Conservation (phyloP, 2,888 invertebrate genomes). For the Tuberolachnus salignus region DNA sequence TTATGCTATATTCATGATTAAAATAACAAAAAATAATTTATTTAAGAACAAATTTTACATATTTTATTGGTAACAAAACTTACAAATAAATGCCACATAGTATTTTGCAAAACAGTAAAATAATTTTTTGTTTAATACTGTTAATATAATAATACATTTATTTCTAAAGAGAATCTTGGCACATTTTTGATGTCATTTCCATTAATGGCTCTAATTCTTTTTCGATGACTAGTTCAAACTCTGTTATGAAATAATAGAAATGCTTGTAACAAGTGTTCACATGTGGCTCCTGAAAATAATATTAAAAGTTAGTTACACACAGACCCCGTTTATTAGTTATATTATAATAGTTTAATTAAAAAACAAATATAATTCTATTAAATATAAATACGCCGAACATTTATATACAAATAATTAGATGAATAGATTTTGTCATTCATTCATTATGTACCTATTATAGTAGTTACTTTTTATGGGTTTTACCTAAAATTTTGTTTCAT, state of each 20-base stretch:
- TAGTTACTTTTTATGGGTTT: no score
- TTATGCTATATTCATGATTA: neutral
- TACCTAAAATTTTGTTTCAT: no score
- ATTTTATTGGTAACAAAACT: conserved; percentile 31
- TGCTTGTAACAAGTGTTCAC: conserved; percentile 94
- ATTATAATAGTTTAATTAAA: no score
- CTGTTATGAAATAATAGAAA: conserved; percentile 88
- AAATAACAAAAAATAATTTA: conserved; percentile 19
- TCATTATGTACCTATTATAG: no score
- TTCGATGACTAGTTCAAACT: conserved; percentile 80
- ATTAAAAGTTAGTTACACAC: neutral
- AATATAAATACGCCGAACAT: no score
- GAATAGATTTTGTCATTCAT: no score
- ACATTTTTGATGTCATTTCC: conserved; percentile 77
- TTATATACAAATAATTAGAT: no score
- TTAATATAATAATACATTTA: neutral
- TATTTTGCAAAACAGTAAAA: neutral
- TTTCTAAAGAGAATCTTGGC: conserved; percentile 61
- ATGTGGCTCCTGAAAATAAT: conserved; percentile 77
- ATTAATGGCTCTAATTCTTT: conserved; percentile 85
- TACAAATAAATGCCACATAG: conserved; percentile 15
- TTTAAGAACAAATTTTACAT: conserved; percentile 6
- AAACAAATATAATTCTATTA: no score
- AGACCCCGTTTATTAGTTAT: no score
- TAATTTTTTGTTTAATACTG: conserved; percentile 4